These are phyloP conservation scores for Amaurobius ferox DNA, from an alignment of 2,888 invertebrate genomes.

Conservation along the genomic window DNA sequence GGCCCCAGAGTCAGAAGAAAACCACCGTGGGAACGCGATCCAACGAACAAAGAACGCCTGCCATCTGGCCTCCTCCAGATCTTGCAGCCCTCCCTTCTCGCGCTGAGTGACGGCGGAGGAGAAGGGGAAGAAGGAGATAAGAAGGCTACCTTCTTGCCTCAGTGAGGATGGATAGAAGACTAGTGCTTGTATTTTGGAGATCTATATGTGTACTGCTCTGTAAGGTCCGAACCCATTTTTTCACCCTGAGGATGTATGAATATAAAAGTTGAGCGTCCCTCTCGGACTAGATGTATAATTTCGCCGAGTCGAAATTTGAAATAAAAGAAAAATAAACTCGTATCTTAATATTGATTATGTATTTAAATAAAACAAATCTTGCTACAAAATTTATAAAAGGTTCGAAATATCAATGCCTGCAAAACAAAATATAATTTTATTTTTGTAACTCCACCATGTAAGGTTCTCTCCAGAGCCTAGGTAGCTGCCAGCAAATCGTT, in stretches of 20 bases:
- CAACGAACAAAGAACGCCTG: constrained; percentile 58
- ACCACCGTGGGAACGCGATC: constrained; percentile 70
- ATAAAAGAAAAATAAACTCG: no score
- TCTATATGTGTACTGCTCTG: not conserved
- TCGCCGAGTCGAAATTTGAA: no score
- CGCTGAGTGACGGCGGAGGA: not conserved
- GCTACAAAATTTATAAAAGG: no score
- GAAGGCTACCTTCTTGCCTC: constrained; percentile 44
- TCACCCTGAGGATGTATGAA: not conserved
- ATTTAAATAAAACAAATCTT: no score
- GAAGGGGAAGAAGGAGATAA: constrained; percentile 24
- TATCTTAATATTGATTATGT: no score
- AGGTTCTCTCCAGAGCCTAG: no score
- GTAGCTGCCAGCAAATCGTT: not conserved
- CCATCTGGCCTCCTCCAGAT: constrained; percentile 70
- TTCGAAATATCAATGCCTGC: no score
- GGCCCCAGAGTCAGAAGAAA: constrained; percentile 21
- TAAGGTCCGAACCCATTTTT: not conserved
- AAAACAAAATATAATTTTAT: no score
- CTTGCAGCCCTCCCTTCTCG: constrained; percentile 10
- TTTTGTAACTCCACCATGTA: no score
- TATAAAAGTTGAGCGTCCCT: no score
- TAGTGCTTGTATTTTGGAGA: no score
- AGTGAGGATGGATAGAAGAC: not conserved
- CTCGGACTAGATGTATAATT: no score